A percentile compares a stretch with the other conserved stretches of the same genome.
phyloP scores from a whole-genome alignment of 2,113 vertebrate genomes.

The Erinaceus europaeus region DNA sequence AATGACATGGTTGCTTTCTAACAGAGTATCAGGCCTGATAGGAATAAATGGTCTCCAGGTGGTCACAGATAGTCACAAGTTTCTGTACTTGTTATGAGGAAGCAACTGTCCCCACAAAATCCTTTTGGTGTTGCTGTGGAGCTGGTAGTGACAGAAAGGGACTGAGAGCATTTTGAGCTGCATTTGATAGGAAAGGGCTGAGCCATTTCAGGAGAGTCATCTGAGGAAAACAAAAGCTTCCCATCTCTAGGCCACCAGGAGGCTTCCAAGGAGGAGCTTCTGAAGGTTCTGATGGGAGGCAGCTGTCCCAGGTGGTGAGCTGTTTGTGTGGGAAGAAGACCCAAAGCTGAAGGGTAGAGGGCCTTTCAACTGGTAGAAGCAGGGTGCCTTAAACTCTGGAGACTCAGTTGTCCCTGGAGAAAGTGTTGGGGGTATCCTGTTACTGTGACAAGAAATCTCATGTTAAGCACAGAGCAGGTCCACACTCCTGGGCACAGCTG shows the following conservation, averaged over 20 bases:
- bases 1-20: too few relatives aligned
- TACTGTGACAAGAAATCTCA: fast-evolving
- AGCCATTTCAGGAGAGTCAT: background rate
- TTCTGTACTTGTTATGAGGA: fast-evolving
- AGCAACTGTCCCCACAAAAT: background rate
- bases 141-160: background rate
- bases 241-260: background rate
- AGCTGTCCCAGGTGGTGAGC: too few relatives aligned
- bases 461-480: fast-evolving
- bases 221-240: background rate
- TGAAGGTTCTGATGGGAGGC: background rate
- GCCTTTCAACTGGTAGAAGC: too few relatives aligned
- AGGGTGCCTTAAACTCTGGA: too few relatives aligned
- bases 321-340: too few relatives aligned
- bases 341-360: too few relatives aligned
- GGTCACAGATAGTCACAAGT: too few relatives aligned
- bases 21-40: too few relatives aligned
- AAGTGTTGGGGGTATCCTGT: fast-evolving
- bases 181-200: background rate
- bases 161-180: fast-evolving
- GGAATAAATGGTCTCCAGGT: too few relatives aligned
- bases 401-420: too few relatives aligned
- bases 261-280: background rate
- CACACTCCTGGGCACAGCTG: fast-evolving
- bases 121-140: fast-evolving